A percentile compares a stretch with the other conserved stretches of the same genome.
Conservation (phyloP, 2,113 vertebrate genomes). For the Phalacrocorax aristotelis region DNA sequence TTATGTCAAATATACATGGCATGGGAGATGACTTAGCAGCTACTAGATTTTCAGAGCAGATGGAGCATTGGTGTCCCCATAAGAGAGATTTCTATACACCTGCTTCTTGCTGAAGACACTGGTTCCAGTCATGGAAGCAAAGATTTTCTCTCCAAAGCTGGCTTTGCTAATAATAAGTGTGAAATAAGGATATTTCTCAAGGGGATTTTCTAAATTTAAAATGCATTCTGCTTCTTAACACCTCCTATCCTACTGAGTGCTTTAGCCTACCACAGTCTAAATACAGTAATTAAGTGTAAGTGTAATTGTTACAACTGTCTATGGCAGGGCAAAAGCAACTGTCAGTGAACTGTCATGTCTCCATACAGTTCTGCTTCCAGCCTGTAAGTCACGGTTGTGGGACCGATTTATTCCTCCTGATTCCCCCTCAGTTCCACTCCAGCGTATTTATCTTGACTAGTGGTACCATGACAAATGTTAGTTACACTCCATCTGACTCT, state of each 20-base stretch:
- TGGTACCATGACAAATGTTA: neutral
- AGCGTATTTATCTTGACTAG: neutral
- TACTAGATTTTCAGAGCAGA: constrained; percentile 34
- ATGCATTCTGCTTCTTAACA: constrained; percentile 40
- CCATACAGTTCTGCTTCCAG: neutral
- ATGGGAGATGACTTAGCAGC: constrained; percentile 23
- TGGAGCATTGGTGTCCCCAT: neutral
- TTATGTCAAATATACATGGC: neutral
- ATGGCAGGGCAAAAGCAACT: neutral
- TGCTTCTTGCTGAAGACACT: constrained; percentile 24
- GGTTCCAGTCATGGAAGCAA: constrained; percentile 1
- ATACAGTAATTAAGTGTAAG: constrained; percentile 47
- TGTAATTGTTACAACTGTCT: constrained; percentile 37
- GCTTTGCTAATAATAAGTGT: constrained; percentile 63
- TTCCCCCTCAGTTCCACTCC: neutral
- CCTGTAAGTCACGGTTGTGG: neutral
- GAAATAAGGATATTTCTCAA: constrained; percentile 65
- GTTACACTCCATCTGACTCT: neutral
- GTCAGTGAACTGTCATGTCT: neutral
- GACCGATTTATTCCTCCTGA: neutral
- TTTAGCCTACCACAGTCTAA: constrained; percentile 15
- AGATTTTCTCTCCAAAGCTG: constrained; percentile 54
- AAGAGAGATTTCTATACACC: neutral
- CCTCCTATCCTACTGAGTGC: constrained; percentile 2
- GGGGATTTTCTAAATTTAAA: constrained; percentile 67